These are phyloP conservation scores for Alsophila aescularia DNA, from an alignment of 2,888 invertebrate species.

Conservation along the genomic window DNA sequence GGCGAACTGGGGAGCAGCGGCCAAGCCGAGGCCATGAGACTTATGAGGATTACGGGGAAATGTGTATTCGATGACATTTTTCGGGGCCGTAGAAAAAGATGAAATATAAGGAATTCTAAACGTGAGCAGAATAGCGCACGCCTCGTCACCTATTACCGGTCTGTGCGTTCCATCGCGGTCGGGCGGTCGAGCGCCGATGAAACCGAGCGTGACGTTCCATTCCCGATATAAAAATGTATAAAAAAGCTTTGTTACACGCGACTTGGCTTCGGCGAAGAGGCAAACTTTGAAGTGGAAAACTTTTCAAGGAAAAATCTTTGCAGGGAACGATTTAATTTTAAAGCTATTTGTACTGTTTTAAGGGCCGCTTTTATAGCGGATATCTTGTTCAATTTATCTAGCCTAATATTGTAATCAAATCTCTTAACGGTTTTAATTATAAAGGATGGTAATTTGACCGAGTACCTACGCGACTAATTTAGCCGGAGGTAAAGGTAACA, in stretches of 20 bases:
- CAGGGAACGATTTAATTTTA: slow-evolving; percentile 81
- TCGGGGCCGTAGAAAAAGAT: slow-evolving; percentile 82
- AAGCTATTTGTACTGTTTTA: slow-evolving; percentile 78
- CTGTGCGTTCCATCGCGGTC: slow-evolving; percentile 79
- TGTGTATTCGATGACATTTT: slow-evolving; percentile 85
- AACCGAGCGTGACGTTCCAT: slow-evolving; percentile 82
- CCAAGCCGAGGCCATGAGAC: slow-evolving; percentile 75
- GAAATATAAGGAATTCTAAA: slow-evolving; percentile 83
- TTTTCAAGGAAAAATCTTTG: slow-evolving; percentile 82
- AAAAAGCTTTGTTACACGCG: slow-evolving; percentile 84
- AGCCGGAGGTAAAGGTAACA: slow-evolving; percentile 37
- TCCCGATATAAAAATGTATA: slow-evolving; percentile 83
- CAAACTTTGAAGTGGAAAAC: slow-evolving; percentile 84
- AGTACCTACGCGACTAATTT: slow-evolving; percentile 19
- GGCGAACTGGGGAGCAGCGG: slow-evolving; percentile 56
- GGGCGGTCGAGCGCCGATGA: slow-evolving; percentile 75
- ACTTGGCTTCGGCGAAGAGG: slow-evolving; percentile 80
- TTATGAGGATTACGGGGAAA: slow-evolving; percentile 84
- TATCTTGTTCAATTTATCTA: slow-evolving; percentile 55
- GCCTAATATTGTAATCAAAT: slow-evolving; percentile 45
- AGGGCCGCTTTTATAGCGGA: slow-evolving; percentile 55
- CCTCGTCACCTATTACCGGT: slow-evolving; percentile 81
- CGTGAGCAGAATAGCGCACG: slow-evolving; percentile 78
- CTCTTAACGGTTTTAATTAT: slow-evolving; percentile 36
- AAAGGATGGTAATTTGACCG: slow-evolving; percentile 25